These are phyloP conservation scores for Ramphastos sulfuratus DNA, from an alignment of 2,113 vertebrate genomes.

Conservation along the genomic window DNA sequence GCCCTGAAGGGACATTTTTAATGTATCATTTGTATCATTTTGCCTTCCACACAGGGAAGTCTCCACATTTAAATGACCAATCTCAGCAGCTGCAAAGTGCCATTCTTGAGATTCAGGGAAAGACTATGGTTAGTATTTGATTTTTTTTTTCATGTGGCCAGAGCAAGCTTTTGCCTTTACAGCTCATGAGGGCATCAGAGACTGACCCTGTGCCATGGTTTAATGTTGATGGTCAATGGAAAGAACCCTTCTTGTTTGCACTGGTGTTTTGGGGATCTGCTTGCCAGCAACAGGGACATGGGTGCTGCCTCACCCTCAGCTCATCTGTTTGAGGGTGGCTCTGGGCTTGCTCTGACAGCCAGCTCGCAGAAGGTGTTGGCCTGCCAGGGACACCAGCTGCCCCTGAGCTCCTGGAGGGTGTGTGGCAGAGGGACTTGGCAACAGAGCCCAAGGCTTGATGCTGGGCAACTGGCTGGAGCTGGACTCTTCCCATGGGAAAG, in stretches of 20 bases:
- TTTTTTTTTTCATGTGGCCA: background rate
- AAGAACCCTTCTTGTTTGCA: background rate
- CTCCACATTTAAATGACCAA: background rate
- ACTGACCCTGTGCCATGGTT: background rate
- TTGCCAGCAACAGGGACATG: background rate
- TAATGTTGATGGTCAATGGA: background rate
- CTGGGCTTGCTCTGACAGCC: background rate
- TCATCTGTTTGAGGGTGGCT: background rate
- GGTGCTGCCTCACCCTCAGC: background rate
- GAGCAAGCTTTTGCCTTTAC: background rate
- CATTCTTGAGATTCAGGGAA: background rate
- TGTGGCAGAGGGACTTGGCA: background rate
- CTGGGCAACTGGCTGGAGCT: background rate
- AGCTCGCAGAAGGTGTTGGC: accelerated
- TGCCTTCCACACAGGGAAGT: background rate
- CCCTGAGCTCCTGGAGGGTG: accelerated
- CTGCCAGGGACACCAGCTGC: background rate
- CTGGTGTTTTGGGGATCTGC: background rate
- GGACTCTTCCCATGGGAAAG: background rate
- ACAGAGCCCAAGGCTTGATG: background rate
- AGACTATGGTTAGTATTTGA: accelerated
- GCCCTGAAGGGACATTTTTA: background rate
- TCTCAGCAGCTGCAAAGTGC: background rate
- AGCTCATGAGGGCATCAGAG: background rate
- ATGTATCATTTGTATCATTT: background rate